Conservation (phyloP, 2,888 invertebrate species). For the Eristalinus aeneus region DNA sequence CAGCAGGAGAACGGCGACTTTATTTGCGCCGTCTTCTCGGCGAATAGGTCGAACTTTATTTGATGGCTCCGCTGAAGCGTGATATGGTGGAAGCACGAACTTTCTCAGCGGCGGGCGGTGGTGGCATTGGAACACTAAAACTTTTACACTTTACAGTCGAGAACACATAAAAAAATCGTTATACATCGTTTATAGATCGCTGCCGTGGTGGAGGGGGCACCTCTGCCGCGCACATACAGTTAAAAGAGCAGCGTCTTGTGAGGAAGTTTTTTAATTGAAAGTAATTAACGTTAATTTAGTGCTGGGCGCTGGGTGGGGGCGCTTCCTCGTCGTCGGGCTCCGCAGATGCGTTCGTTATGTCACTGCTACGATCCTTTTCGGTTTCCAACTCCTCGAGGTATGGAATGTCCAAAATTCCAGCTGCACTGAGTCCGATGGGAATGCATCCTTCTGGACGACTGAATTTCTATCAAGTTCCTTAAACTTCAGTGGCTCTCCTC, state of each 20-base stretch:
- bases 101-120: slow-evolving; percentile 26
- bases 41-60: slow-evolving; percentile 31
- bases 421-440: not conserved
- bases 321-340: not conserved
- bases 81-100: slow-evolving; percentile 14
- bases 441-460: not conserved
- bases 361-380: slow-evolving; percentile 14
- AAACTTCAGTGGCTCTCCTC: not conserved
- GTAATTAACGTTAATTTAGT: slow-evolving; percentile 68
- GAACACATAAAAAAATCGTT: slow-evolving; percentile 33
- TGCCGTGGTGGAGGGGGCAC: not conserved
- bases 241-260: slow-evolving; percentile 56
- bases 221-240: slow-evolving; percentile 3
- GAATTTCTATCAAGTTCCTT: slow-evolving; percentile 36
- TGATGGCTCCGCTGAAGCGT: not conserved
- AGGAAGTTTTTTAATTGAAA: slow-evolving; percentile 64
- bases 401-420: not conserved
- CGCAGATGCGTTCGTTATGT: slow-evolving; percentile 34
- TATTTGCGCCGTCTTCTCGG: not conserved
- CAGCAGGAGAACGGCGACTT: not conserved
- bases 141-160: slow-evolving; percentile 67
- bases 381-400: not conserved
- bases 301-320: not conserved
- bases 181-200: slow-evolving; percentile 44
- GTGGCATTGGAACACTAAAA: slow-evolving; percentile 42